phyloP scores from a whole-genome alignment of 2,888 invertebrate genomes.

The Pollenia amentaria region DNA sequence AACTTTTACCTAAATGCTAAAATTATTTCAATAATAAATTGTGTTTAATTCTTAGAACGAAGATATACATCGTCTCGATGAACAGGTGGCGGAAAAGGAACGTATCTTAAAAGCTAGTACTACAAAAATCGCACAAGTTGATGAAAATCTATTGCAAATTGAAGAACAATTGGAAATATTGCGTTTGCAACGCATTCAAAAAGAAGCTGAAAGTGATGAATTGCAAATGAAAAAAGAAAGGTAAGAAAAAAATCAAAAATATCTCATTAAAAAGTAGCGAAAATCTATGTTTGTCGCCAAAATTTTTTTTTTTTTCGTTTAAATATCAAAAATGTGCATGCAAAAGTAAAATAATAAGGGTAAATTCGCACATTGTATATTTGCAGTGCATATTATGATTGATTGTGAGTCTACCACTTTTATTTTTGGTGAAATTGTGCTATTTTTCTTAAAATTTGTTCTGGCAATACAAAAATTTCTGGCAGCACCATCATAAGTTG shows the following conservation, averaged over 20 bases:
- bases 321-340: too few relatives aligned
- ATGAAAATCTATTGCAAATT: constrained; percentile 88
- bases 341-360: too few relatives aligned
- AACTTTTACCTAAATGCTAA: constrained; percentile 81
- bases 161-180: constrained; percentile 87
- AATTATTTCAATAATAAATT: background rate
- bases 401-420: too few relatives aligned
- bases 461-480: too few relatives aligned
- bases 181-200: constrained; percentile 81
- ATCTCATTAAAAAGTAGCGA: background rate
- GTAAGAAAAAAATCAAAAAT: constrained; percentile 49
- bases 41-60: constrained; percentile 86
- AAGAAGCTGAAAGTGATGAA: constrained; percentile 77
- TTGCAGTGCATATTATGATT: too few relatives aligned
- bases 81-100: constrained; percentile 86
- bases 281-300: too few relatives aligned
- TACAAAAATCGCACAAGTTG: constrained; percentile 89
- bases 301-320: too few relatives aligned
- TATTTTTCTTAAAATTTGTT: too few relatives aligned
- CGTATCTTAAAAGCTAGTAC: constrained; percentile 87
- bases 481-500: too few relatives aligned
- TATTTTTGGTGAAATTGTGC: too few relatives aligned
- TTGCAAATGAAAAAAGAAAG: constrained; percentile 78
- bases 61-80: constrained; percentile 89
- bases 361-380: too few relatives aligned